phyloP scores from a whole-genome alignment of 2,888 invertebrate species.

The Agrochola lota region DNA sequence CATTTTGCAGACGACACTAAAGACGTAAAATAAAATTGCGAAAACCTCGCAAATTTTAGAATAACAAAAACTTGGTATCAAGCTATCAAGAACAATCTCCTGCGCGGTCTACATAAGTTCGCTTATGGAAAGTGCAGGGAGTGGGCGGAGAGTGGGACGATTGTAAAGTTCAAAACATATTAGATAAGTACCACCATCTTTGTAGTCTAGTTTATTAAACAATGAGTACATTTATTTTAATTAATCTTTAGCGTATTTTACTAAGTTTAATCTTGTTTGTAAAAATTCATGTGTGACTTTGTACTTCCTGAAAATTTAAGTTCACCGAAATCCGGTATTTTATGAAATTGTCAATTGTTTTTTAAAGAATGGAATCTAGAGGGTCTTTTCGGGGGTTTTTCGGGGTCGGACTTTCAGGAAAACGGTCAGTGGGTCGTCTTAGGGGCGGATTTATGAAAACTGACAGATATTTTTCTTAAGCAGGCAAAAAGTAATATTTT shows the following conservation, averaged over 20 bases:
- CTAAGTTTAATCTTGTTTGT: background rate
- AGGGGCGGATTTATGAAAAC: too few species aligned
- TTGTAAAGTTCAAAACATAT: constrained; percentile 62
- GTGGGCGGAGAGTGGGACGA: constrained; percentile 64
- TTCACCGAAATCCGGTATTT: background rate
- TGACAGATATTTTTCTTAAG: too few species aligned
- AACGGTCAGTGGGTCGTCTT: background rate
- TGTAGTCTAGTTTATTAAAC: constrained; percentile 44
- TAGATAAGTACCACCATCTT: constrained; percentile 46
- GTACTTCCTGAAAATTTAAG: background rate
- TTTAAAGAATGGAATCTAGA: too few species aligned
- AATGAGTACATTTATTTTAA: background rate
- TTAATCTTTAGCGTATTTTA: constrained; percentile 2
- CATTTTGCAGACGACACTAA: constrained; percentile 47
- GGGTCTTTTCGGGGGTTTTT: background rate
- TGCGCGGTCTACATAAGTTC: constrained; percentile 33
- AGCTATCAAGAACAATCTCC: constrained; percentile 38
- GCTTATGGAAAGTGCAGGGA: constrained; percentile 62
- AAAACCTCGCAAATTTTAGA: constrained; percentile 27
- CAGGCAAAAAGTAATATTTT: background rate
- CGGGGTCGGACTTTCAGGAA: background rate
- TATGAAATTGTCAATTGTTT: background rate
- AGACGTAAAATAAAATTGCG: background rate
- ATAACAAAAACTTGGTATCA: constrained; percentile 38
- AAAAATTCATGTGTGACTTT: background rate